Evolutionary conservation across 2,888 invertebrate species (phyloP).

Genomic region (Chromoteleia sp.): DNA sequence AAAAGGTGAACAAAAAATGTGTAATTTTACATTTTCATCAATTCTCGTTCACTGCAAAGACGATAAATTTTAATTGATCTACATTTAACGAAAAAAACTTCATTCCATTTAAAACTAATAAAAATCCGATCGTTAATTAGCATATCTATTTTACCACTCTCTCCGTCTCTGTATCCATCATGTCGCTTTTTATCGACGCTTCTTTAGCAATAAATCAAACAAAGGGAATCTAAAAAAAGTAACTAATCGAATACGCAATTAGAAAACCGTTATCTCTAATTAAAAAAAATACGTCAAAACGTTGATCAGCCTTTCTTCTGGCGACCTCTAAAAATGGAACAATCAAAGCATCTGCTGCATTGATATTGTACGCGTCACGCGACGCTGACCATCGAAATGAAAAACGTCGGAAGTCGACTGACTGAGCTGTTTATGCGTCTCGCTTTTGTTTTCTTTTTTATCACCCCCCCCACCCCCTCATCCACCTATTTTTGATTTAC

Average conservation of each 20-base stretch:
- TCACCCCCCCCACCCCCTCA: not conserved
- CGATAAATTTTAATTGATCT: not conserved
- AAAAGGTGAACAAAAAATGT: constrained; percentile 1
- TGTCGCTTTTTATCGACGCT: not conserved
- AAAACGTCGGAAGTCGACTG: constrained; percentile 35
- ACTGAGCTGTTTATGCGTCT: constrained; percentile 24
- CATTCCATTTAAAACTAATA: not conserved
- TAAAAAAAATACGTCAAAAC: constrained; percentile 23
- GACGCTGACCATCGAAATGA: constrained; percentile 49
- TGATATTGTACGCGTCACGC: constrained; percentile 46
- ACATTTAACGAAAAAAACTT: not conserved
- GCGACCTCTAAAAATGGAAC: constrained; percentile 19
- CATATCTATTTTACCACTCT: not conserved
- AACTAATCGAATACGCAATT: constrained; percentile 24
- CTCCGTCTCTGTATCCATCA: not conserved
- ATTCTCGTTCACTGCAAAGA: not conserved
- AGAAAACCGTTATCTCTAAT: constrained; percentile 17
- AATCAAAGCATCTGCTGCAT: constrained; percentile 53
- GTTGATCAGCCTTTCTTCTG: constrained; percentile 20
- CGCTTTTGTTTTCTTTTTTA: constrained; percentile 10
- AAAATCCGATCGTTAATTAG: constrained; percentile 10
- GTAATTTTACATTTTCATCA: not conserved
- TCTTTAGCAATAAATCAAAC: constrained; percentile 1
- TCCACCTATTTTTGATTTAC: constrained; percentile 20
- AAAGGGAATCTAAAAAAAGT: not conserved